Percentiles rank a stretch among this genome's conserved stretches.
Conservation (phyloP, 2,888 invertebrate genomes). For the Clistopyga incitator region DNA sequence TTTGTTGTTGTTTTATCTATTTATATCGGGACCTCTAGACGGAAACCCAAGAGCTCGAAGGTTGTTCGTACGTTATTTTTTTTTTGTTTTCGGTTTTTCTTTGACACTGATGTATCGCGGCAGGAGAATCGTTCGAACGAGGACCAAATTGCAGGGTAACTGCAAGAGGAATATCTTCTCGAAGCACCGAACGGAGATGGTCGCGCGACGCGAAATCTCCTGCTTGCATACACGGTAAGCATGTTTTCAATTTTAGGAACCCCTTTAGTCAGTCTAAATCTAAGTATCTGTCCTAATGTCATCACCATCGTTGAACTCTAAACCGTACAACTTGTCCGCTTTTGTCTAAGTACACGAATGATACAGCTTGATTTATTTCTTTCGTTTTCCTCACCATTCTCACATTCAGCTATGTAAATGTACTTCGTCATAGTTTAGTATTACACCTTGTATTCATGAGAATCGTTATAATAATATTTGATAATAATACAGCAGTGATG, state of each 20-base stretch:
- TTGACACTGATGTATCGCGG: constrained; percentile 46
- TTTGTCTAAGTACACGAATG: constrained; percentile 64
- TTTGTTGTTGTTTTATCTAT: constrained; percentile 46
- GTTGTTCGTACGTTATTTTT: constrained; percentile 18
- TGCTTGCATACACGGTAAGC: constrained; percentile 44
- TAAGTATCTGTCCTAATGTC: constrained; percentile 62
- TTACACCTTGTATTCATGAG: constrained; percentile 60
- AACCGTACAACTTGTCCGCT: constrained; percentile 55
- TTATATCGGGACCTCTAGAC: constrained; percentile 59
- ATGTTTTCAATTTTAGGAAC: constrained; percentile 65
- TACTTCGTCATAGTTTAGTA: constrained; percentile 63
- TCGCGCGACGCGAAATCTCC: constrained; percentile 6
- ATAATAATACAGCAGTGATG: constrained; percentile 65
- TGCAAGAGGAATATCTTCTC: constrained; percentile 20
- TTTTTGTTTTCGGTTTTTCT: constrained; percentile 11
- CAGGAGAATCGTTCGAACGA: constrained; percentile 34
- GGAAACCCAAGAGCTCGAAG: constrained; percentile 55
- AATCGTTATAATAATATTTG: constrained; percentile 66
- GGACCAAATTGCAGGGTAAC: constrained; percentile 18
- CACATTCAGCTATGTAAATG: constrained; percentile 59
- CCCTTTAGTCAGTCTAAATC: constrained; percentile 69
- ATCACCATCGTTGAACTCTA: constrained; percentile 47
- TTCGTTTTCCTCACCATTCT: constrained; percentile 18
- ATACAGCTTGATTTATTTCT: constrained; percentile 44
- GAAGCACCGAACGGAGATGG: constrained; percentile 27